These are phyloP conservation scores for Hyles euphorbiae DNA, from an alignment of 1,140 invertebrate species.

Conservation along the genomic window DNA sequence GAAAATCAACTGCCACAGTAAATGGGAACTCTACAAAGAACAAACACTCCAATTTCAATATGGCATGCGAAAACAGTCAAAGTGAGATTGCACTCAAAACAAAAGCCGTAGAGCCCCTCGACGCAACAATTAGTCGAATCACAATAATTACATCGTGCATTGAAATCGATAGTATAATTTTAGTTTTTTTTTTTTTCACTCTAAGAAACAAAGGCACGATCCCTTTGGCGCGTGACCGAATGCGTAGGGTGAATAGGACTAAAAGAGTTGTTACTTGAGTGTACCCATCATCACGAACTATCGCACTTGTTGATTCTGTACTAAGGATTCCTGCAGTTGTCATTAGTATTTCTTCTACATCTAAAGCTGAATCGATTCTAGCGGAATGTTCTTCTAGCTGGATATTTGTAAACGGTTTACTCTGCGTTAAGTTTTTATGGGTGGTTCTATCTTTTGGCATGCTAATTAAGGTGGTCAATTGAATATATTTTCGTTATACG, in stretches of 20 bases:
- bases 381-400: no score
- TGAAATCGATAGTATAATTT: constrained; percentile 67
- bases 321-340: background rate
- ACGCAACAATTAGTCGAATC: constrained; percentile 64
- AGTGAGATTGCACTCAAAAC: constrained; percentile 53
- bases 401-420: no score
- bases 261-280: background rate
- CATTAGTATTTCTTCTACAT: background rate
- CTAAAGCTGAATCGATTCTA: no score
- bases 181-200: constrained; percentile 43
- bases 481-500: no score
- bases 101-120: constrained; percentile 46
- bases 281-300: no score
- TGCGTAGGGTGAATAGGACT: constrained; percentile 23
- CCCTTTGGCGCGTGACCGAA: constrained; percentile 56
- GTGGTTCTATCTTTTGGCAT: no score
- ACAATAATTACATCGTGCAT: constrained; percentile 56
- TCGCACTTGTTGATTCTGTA: no score
- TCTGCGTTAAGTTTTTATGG: no score
- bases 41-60: constrained; percentile 56
- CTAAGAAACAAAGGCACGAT: constrained; percentile 46
- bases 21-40: constrained; percentile 18
- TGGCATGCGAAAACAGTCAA: constrained; percentile 63
- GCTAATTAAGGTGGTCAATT: no score
- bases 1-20: no score